Evolutionary conservation across 2,888 invertebrate species (phyloP), one percentile per base, ranked within the genome.

Genomic region (Ceriagrion tenellum): DNA sequence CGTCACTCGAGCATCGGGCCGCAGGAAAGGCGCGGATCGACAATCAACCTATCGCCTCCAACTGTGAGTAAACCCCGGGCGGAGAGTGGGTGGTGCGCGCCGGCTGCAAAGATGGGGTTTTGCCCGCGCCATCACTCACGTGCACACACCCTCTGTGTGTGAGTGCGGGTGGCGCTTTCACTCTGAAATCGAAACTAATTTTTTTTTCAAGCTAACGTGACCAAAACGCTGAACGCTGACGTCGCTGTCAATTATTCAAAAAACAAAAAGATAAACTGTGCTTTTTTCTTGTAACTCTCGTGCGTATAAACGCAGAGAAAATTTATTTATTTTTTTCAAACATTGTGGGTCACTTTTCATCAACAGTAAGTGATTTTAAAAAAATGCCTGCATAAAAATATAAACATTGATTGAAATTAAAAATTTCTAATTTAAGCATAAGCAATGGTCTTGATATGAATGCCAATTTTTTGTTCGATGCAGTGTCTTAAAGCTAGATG

Each of bases 1-100:
- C 98, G 99, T 55, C 99, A 99, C 97, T 99, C 99, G 95, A 99
- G 99, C 97, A 99, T 99, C 96, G 99, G 99, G 47, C 98, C 99
- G 0, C 99, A 99, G 96, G 99, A 99, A 96, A 98, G 99, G 96
- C 98, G 99, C 95, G 98, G 98, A 95, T 98, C 98, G 26, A 98
- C 98, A 95, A 98, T 98, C 96, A 99, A 99, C 97, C 97, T 99
- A 95, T 99, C 99, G 95, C 99, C 99, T 96, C 99, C 99, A 96
- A 98, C 98, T 97, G 99, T 99, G 98, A 98, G 98, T 98, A 91
- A n/a, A 81, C 30, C n/a, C 23, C n/a, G 26, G 81, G 16, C 35
- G 81, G 1, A 12, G 12, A 81, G 30, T 18, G 30, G 35, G 30
- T 35, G 35, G 81, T 0, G 0, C 13, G 26, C 35, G 35, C 81